Base-by-base conservation (phyloP, 2,888 invertebrate genomes). In the Ectemnius cavifrons region DNA sequence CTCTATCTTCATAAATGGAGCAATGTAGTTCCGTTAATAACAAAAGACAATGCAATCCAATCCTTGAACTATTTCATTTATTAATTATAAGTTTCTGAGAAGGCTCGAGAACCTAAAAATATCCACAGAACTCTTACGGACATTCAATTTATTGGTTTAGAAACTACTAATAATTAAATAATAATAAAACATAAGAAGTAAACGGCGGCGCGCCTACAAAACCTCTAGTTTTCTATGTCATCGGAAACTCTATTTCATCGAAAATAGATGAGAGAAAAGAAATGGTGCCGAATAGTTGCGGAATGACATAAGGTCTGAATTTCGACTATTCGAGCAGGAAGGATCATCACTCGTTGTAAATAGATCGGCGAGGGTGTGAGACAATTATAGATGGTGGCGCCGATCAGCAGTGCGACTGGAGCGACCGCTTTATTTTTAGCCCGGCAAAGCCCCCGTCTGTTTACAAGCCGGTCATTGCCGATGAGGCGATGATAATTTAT, bases 401-500 rank as follows among this genome's bases (percentile, higher is more conserved):
- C 52, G 49, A 60, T 27, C 16, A 52, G 11, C 14, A 18, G 18
- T 47, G 18, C 59, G 52, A 63, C 67, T 61, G 47, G 65, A 52
- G 67, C 57, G 23, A 20, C 49, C 45, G 46, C 11, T 37, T 37
- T 71, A 73, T 67, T 73, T 78, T 58, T 73, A 65, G 61, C 59
- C 52, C 28, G 63, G 59, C 46, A 63, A 59, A 27, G 62, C 28
- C 46, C 63, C 37, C 37, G 37, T 47, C 23, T 66, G 67, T 71
- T 78, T 77, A 74, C 67, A 63, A 63, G 58, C 64, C 28, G 60
- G 37, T 37, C 60, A 59, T 57, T 60, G 23, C 6, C 45, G 65
- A 67, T 79, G 28, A 76, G 23, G 6, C 45, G 65, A 67, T 79
- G 28, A 76, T 79, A 73, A 74, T 73, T 71, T 70, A 79, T 79